Evolutionary conservation across 2,888 invertebrate species (phyloP).

Genomic region (Chrysolina oricalcia): DNA sequence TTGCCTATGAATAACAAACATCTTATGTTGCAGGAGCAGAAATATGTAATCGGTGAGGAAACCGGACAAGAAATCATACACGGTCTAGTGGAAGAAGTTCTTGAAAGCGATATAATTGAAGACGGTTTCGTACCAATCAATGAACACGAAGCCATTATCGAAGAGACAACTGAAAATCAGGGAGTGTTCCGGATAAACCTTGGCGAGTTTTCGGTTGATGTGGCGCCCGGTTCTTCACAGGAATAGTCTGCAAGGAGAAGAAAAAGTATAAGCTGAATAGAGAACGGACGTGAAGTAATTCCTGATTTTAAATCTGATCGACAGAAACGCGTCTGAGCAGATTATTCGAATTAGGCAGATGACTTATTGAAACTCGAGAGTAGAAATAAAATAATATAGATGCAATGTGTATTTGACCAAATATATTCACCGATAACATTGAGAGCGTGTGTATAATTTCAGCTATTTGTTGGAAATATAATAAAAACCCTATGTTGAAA

Average conservation of each 20-base stretch:
- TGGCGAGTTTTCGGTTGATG: slow-evolving; percentile 41
- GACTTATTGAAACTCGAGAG: too few relatives aligned
- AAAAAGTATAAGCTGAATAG: not conserved
- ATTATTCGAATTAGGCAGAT: too few relatives aligned
- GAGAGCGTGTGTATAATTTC: too few relatives aligned
- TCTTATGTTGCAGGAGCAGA: not conserved
- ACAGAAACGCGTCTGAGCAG: too few relatives aligned
- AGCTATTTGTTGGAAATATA: too few relatives aligned
- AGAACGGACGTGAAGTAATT: not conserved
- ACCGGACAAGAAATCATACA: not conserved
- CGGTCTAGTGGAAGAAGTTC: not conserved
- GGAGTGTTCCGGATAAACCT: slow-evolving; percentile 43
- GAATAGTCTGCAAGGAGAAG: not conserved
- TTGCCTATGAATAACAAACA: not conserved
- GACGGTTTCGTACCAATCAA: not conserved
- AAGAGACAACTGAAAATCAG: not conserved
- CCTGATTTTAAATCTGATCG: not conserved
- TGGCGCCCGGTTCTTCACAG: slow-evolving; percentile 16
- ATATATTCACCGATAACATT: too few relatives aligned
- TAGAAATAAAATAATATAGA: too few relatives aligned
- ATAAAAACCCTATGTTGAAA: too few relatives aligned
- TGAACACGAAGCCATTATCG: not conserved
- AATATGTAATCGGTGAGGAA: not conserved
- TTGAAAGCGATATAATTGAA: slow-evolving; percentile 6
- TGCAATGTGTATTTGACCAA: too few relatives aligned